Conservation (phyloP, 1,140 invertebrate genomes). For the Subanguina moxae region DNA sequence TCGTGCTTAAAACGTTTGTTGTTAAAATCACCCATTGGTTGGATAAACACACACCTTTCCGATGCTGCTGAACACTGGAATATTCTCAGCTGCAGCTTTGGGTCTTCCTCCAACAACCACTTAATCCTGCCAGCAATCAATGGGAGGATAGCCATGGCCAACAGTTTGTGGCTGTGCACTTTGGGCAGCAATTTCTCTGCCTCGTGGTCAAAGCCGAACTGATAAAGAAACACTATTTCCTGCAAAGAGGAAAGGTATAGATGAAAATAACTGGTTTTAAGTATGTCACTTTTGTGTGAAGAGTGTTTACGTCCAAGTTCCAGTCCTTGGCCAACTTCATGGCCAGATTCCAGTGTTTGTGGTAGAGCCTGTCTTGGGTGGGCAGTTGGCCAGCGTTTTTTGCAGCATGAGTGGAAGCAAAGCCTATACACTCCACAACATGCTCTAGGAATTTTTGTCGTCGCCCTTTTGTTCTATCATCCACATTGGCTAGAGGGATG, state of each 20-base stretch:
- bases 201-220: slow-evolving; percentile 17
- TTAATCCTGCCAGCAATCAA: slow-evolving; percentile 24
- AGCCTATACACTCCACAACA: slow-evolving; percentile 23
- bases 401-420: slow-evolving; percentile 1
- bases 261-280: no score
- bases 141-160: slow-evolving; percentile 15
- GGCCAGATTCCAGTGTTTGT: slow-evolving; percentile 29
- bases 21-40: neutral
- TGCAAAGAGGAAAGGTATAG: neutral
- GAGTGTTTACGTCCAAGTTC: slow-evolving; percentile 32
- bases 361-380: slow-evolving; percentile 18
- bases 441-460: slow-evolving; percentile 39
- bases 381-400: slow-evolving; percentile 8
- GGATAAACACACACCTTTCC: neutral
- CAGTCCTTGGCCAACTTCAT: slow-evolving; percentile 32
- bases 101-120: slow-evolving; percentile 7
- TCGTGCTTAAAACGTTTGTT: neutral
- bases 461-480: slow-evolving; percentile 20
- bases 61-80: slow-evolving; percentile 7
- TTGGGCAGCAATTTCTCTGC: slow-evolving; percentile 10
- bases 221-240: slow-evolving; percentile 20
- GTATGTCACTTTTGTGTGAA: slow-evolving; percentile 34
- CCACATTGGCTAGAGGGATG: slow-evolving; percentile 35
- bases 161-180: slow-evolving; percentile 12
- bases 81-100: slow-evolving; percentile 1